Conservation (phyloP, 2,113 vertebrate species). For the Podocnemis expansa region DNA sequence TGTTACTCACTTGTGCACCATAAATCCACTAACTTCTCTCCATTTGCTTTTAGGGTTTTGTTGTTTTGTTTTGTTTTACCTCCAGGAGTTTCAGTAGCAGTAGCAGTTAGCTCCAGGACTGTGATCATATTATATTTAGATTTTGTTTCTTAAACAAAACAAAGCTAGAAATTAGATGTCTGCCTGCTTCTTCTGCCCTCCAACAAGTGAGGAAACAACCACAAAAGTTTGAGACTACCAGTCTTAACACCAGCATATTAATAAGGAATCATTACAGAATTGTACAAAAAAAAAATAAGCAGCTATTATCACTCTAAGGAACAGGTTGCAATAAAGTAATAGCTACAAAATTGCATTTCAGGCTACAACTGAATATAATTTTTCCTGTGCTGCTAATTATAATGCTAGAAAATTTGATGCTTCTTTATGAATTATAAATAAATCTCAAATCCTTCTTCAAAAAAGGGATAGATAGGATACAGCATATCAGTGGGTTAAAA, state of each 20-base stretch:
- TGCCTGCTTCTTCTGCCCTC: not conserved
- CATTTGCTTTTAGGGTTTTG: not conserved
- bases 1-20: not conserved
- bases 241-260: not conserved
- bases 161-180: not conserved
- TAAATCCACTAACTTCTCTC: not conserved
- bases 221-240: not conserved
- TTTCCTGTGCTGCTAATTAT: not conserved
- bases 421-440: not conserved
- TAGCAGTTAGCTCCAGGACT: not conserved
- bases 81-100: too few relatives aligned
- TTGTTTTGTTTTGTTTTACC: too few relatives aligned
- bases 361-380: not conserved
- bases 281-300: not conserved
- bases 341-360: not conserved
- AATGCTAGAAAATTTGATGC: not conserved
- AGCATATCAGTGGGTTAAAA: not conserved
- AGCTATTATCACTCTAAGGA: too few relatives aligned
- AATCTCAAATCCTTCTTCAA: not conserved
- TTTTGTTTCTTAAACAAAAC: not conserved
- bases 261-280: not conserved
- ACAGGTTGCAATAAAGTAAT: not conserved
- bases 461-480: not conserved
- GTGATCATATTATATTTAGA: not conserved
- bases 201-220: not conserved